A percentile compares a stretch with the other conserved stretches of the same genome.
Conservation (phyloP, 2,888 invertebrate genomes). For the Agrochola macilenta region DNA sequence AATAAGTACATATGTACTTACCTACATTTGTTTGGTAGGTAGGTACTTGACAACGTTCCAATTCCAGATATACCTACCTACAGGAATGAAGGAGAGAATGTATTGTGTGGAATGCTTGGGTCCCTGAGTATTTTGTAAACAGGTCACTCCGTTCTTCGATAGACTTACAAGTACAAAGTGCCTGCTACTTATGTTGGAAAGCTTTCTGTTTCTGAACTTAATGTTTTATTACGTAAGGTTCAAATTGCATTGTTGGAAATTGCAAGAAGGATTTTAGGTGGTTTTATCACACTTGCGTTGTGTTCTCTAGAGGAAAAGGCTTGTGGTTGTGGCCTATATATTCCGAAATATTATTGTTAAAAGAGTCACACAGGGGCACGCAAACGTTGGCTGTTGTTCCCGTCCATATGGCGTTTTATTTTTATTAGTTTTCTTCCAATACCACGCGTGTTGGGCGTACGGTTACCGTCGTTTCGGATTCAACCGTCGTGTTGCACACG, state of each 20-base stretch:
- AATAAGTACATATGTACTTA: background rate
- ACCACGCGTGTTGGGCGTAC: slow-evolving; percentile 37
- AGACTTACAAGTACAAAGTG: slow-evolving; percentile 51
- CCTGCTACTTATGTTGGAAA: slow-evolving; percentile 36
- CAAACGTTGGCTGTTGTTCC: slow-evolving; percentile 59
- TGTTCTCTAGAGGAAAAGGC: background rate
- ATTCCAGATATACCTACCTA: slow-evolving; percentile 33
- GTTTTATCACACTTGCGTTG: slow-evolving; percentile 24
- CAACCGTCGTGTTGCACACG: slow-evolving; percentile 54
- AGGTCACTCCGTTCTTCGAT: slow-evolving; percentile 53
- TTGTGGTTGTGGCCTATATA: slow-evolving; percentile 23
- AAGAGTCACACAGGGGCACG: slow-evolving; percentile 41
- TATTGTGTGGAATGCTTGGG: slow-evolving; percentile 50
- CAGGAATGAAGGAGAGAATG: slow-evolving; percentile 44
- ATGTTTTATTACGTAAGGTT: slow-evolving; percentile 24
- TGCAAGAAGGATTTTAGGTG: slow-evolving; percentile 7
- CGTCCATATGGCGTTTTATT: slow-evolving; percentile 73
- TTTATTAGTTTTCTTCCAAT: slow-evolving; percentile 75
- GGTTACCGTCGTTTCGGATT: slow-evolving; percentile 60
- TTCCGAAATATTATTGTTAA: slow-evolving; percentile 55
- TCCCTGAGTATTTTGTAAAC: slow-evolving; percentile 48
- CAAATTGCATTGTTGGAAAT: slow-evolving; percentile 22
- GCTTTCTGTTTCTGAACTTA: slow-evolving; percentile 34
- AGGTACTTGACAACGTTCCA: slow-evolving; percentile 30
- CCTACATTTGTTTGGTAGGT: slow-evolving; percentile 3